Percentiles rank a stretch among this genome's conserved stretches.
These are phyloP conservation scores for Drosophila cracens DNA, from an alignment of 2,888 invertebrate genomes.

Conservation along the genomic window DNA sequence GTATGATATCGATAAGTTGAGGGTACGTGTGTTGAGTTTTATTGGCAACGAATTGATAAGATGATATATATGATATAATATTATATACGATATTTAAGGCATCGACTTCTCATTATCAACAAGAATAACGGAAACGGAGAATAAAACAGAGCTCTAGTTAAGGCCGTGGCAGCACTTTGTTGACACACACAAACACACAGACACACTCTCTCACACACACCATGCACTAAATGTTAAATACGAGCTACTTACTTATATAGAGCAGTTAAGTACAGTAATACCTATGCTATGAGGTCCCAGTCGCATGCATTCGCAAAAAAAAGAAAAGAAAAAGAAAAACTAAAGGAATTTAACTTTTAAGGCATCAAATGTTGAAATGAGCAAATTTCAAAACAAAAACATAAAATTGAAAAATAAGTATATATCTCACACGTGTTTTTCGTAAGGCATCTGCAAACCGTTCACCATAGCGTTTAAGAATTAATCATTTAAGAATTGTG, in stretches of 20 bases:
- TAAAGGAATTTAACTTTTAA: conserved; percentile 51
- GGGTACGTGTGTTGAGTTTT: conserved; percentile 74
- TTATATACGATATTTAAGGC: conserved; percentile 51
- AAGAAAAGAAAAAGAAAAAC: neutral
- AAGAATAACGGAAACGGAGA: neutral
- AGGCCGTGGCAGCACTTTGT: conserved; percentile 66
- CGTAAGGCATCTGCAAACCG: conserved; percentile 47
- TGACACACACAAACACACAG: conserved; percentile 50
- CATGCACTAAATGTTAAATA: conserved; percentile 74
- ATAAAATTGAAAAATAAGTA: conserved; percentile 15
- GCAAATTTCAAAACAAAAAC: conserved; percentile 52
- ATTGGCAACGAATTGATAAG: conserved; percentile 71
- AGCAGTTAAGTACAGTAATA: conserved; percentile 48
- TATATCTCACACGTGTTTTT: conserved; percentile 57
- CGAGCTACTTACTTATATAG: conserved; percentile 62
- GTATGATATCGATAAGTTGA: conserved; percentile 54
- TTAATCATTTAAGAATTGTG: conserved; percentile 36
- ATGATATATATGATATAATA: conserved; percentile 25
- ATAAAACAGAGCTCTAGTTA: conserved; percentile 58
- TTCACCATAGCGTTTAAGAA: conserved; percentile 46
- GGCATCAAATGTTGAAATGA: conserved; percentile 65
- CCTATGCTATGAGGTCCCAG: conserved; percentile 68
- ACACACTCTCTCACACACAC: conserved; percentile 25
- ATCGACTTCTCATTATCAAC: conserved; percentile 39
- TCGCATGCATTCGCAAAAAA: conserved; percentile 54